A percentile compares a stretch with the other conserved stretches of the same genome.
phyloP scores from a whole-genome alignment of 2,888 invertebrate genomes.

The Bellardia bayeri region DNA sequence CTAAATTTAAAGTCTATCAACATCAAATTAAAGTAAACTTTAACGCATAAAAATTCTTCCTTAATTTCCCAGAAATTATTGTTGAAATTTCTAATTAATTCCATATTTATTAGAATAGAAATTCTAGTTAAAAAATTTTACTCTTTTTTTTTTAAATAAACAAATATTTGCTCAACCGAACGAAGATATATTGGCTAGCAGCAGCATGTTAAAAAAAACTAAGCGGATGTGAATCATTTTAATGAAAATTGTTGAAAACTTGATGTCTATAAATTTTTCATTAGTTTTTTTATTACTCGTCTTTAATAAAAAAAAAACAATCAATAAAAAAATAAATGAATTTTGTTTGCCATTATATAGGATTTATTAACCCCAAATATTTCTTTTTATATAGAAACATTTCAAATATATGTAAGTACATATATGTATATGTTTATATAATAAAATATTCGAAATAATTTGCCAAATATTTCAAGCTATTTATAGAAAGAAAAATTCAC shows the following conservation, averaged over 20 bases:
- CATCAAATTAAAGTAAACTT: no score
- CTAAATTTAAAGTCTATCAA: no score
- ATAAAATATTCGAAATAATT: not conserved
- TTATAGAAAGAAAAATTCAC: not conserved
- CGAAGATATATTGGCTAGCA: not conserved
- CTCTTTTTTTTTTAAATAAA: not conserved
- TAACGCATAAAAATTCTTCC: not conserved
- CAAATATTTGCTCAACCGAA: not conserved
- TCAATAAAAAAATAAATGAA: constrained; percentile 8
- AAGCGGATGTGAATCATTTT: constrained; percentile 46
- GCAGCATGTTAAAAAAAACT: constrained; percentile 10
- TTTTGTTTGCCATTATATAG: not conserved
- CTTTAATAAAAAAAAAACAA: constrained; percentile 1
- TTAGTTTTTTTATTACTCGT: constrained; percentile 8
- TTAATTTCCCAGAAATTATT: not conserved
- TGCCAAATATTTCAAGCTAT: not conserved
- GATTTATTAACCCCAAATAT: no score
- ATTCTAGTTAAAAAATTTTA: not conserved
- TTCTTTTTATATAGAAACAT: not conserved
- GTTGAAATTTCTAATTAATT: not conserved
- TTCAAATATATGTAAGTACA: not conserved
- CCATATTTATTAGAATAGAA: not conserved
- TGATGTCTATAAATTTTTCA: constrained; percentile 25
- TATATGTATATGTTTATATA: not conserved
- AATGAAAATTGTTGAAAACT: constrained; percentile 40